Percentiles rank a stretch among this genome's conserved stretches.
Evolutionary conservation across 2,113 vertebrate species (phyloP).

Genomic region (Podiceps cristatus): DNA sequence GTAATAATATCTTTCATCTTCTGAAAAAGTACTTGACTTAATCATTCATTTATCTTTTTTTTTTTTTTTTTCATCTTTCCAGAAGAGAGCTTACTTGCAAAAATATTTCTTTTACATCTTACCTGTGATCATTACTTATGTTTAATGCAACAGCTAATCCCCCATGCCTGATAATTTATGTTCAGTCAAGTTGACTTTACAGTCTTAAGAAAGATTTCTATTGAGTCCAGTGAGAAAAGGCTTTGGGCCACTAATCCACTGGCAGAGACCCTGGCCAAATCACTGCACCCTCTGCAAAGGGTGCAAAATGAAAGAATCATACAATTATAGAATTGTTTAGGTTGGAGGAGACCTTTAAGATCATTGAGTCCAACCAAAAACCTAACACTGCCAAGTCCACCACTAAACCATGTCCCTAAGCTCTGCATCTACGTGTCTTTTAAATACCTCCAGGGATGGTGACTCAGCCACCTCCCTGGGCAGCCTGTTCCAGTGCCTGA

Average conservation of each 20-base stretch:
- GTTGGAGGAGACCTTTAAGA: too few species aligned
- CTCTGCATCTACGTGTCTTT: too few species aligned
- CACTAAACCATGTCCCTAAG: too few species aligned
- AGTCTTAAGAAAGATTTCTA: background rate
- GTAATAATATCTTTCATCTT: background rate
- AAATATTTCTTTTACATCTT: constrained; percentile 33
- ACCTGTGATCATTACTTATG: constrained; percentile 7
- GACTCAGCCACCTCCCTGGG: too few species aligned
- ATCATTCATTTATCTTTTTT: constrained; percentile 27
- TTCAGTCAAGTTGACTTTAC: background rate
- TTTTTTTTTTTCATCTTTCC: background rate
- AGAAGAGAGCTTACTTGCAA: background rate
- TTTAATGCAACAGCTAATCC: background rate
- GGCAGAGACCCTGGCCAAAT: background rate
- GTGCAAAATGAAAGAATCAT: background rate
- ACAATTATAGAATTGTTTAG: too few species aligned
- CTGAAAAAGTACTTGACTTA: constrained; percentile 5
- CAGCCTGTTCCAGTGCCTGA: too few species aligned
- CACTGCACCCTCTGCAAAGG: background rate
- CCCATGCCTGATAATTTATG: constrained; percentile 6
- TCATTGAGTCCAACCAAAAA: too few species aligned
- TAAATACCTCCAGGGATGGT: too few species aligned
- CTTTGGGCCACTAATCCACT: background rate
- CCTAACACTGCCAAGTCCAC: too few species aligned
- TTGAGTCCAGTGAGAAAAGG: background rate